Evolutionary conservation across 2,113 vertebrate genomes (phyloP).

Genomic region (Cyanoramphus novaezelandiae): DNA sequence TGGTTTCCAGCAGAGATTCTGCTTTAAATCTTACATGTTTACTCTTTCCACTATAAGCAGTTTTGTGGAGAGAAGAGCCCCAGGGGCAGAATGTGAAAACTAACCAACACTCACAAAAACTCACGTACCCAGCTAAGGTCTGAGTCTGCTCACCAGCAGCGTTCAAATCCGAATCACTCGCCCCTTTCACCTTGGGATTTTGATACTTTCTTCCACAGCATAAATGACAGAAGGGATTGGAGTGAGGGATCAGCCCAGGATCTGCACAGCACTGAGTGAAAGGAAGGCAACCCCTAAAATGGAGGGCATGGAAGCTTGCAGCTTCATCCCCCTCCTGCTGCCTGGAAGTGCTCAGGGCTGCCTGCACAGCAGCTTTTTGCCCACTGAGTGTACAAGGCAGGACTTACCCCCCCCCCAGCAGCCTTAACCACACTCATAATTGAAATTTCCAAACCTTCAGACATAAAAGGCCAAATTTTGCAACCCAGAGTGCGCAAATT

Average conservation of each 20-base stretch:
- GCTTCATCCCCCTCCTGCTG: background rate
- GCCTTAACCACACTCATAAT: background rate
- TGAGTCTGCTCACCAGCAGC: background rate
- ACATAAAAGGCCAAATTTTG: too few relatives aligned
- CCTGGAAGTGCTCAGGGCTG: background rate
- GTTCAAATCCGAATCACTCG: background rate
- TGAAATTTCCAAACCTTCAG: background rate
- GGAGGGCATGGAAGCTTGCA: background rate
- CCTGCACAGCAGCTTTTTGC: background rate
- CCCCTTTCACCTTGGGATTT: background rate
- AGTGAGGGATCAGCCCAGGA: background rate
- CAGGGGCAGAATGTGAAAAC: background rate
- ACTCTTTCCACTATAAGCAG: background rate
- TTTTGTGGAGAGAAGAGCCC: background rate
- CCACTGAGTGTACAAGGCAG: background rate
- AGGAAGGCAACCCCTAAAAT: background rate
- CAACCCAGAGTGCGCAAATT: background rate
- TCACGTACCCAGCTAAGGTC: background rate
- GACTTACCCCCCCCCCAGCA: background rate
- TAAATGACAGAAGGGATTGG: background rate
- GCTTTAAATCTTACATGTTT: slow-evolving; percentile 17
- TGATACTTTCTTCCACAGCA: background rate
- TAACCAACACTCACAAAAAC: background rate
- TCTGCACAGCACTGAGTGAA: background rate
- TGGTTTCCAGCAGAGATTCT: background rate